Percentiles rank a stretch among this genome's conserved stretches.
These are phyloP conservation scores for Papilio polytes DNA, from an alignment of 1,140 invertebrate genomes.

Conservation along the genomic window DNA sequence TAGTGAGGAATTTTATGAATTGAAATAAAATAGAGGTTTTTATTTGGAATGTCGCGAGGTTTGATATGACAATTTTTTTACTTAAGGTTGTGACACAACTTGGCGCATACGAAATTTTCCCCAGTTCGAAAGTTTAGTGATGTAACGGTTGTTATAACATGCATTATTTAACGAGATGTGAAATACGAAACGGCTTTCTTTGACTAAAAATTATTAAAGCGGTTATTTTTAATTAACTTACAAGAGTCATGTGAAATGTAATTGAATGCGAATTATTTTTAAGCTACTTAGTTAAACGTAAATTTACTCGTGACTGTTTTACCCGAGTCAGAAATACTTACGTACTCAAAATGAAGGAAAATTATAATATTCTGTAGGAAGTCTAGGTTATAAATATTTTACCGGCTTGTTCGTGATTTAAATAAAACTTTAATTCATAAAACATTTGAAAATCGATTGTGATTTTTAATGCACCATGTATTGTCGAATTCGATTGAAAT, in stretches of 20 bases:
- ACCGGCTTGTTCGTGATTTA: no score
- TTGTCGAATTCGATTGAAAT: no score
- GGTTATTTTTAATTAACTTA: slow-evolving; percentile 17
- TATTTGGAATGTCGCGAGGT: slow-evolving; percentile 49
- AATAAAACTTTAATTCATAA: no score
- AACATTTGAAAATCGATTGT: no score
- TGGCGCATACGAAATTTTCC: slow-evolving; percentile 46
- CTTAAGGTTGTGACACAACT: slow-evolving; percentile 45
- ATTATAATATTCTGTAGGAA: neutral
- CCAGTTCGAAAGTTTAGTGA: slow-evolving; percentile 40
- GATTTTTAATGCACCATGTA: no score
- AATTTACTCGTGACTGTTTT: neutral
- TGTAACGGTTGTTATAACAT: slow-evolving; percentile 40
- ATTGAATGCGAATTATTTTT: slow-evolving; percentile 32
- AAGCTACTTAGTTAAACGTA: neutral
- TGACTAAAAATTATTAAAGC: slow-evolving; percentile 29
- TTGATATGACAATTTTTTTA: slow-evolving; percentile 41
- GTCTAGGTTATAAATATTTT: no score
- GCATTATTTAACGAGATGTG: slow-evolving; percentile 33
- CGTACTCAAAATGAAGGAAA: no score
- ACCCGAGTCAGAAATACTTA: no score
- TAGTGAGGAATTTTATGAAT: slow-evolving; percentile 42
- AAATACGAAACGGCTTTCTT: slow-evolving; percentile 36
- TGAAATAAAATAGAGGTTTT: slow-evolving; percentile 25
- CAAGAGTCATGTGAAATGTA: slow-evolving; percentile 44